Percentiles rank a stretch among this genome's conserved stretches.
These are phyloP conservation scores for Loxodonta africana DNA, from an alignment of 2,113 vertebrate species.

Conservation along the genomic window DNA sequence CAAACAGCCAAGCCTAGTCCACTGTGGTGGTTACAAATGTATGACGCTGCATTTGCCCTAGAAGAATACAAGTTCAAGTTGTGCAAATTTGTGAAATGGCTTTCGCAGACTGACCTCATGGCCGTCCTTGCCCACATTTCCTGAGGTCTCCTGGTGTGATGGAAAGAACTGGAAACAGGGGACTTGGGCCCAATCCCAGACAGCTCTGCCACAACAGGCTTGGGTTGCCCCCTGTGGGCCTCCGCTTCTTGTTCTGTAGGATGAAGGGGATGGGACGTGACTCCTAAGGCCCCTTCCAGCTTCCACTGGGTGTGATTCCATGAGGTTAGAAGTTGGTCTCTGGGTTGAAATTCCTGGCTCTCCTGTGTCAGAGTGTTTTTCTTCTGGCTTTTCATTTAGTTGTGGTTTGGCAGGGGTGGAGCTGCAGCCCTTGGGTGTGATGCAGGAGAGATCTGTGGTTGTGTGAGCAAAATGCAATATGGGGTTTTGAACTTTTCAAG, in stretches of 20 bases:
- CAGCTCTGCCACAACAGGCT: background rate
- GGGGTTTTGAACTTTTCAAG: conserved; percentile 25
- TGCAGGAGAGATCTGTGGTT: conserved; percentile 56
- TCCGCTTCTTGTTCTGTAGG: background rate
- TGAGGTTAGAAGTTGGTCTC: background rate
- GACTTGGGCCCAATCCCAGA: background rate
- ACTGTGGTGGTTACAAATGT: accelerated
- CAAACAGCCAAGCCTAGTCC: background rate
- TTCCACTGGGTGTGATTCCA: accelerated
- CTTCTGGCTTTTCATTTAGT: background rate
- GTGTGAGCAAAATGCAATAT: conserved; percentile 39
- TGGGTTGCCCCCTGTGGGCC: background rate
- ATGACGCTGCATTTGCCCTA: background rate
- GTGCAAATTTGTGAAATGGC: background rate
- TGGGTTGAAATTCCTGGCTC: background rate
- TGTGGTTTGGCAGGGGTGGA: conserved; percentile 62
- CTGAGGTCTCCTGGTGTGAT: background rate
- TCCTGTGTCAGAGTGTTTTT: background rate
- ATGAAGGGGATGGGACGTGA: background rate
- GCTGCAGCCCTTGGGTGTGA: conserved; percentile 58
- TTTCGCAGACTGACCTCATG: accelerated
- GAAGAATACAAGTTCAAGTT: background rate
- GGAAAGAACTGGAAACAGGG: background rate
- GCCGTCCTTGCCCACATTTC: background rate
- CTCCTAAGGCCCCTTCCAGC: background rate